phyloP scores from a whole-genome alignment of 2,888 invertebrate species.

The Thalpophila matura region DNA sequence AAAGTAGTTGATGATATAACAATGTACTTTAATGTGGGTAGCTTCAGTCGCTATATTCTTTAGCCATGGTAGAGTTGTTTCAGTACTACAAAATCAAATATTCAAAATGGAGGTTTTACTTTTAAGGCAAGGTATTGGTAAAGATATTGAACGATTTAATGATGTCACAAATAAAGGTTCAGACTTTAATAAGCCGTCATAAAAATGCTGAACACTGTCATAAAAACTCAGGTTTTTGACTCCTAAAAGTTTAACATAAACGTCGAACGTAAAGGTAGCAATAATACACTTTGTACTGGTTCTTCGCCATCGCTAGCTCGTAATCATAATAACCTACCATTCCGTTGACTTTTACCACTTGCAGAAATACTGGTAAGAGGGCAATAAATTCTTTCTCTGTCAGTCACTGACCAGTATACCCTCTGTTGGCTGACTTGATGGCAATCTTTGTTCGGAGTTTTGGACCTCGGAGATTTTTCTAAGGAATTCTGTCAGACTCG shows the following conservation, averaged over 20 bases:
- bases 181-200: conserved; percentile 21
- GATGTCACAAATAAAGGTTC: conserved; percentile 13
- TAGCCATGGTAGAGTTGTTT: neutral
- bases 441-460: neutral
- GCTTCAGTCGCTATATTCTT: conserved; percentile 1
- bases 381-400: conserved; percentile 50
- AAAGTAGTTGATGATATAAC: neutral
- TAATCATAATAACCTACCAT: conserved; percentile 55
- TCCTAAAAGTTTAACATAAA: conserved; percentile 32
- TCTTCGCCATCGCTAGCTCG: conserved; percentile 23
- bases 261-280: conserved; percentile 25
- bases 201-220: conserved; percentile 27
- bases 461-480: neutral
- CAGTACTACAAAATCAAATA: neutral
- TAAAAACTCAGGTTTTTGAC: conserved; percentile 38
- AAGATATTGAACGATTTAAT: conserved; percentile 1
- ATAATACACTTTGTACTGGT: conserved; percentile 47
- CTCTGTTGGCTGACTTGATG: conserved; percentile 9
- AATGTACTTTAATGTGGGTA: neutral
- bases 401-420: conserved; percentile 26
- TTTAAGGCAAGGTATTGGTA: neutral
- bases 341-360: conserved; percentile 53
- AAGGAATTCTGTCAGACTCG: neutral
- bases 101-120: neutral
- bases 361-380: conserved; percentile 41